phyloP scores from a whole-genome alignment of 2,888 invertebrate species.

The Lasioglossum malachurum region DNA sequence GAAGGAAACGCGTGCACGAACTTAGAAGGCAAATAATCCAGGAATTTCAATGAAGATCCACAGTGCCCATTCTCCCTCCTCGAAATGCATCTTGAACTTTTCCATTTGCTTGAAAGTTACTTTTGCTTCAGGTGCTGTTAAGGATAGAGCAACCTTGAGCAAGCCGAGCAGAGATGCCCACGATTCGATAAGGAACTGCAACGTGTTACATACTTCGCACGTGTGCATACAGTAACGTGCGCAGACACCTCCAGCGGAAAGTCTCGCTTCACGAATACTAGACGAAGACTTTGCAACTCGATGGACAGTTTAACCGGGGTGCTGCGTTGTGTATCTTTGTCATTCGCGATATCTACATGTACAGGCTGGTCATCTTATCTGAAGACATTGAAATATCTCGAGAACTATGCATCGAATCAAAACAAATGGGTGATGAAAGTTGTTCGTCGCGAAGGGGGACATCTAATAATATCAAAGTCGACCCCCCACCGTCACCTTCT shows the following conservation, averaged over 20 bases:
- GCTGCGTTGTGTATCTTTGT: neutral
- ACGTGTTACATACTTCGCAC: neutral
- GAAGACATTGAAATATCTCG: too few relatives aligned
- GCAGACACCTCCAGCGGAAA: neutral
- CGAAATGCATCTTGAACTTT: neutral
- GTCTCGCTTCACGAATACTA: neutral
- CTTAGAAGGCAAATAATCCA: neutral
- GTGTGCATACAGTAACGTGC: neutral
- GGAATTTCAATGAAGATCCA: neutral
- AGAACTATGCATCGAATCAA: too few relatives aligned
- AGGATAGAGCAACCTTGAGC: neutral
- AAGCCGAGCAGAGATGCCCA: slow-evolving; percentile 9
- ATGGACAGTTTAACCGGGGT: neutral
- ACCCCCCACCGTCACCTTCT: too few relatives aligned
- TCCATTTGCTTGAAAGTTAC: slow-evolving; percentile 20
- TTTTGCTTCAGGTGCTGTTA: slow-evolving; percentile 3
- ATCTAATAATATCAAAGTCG: too few relatives aligned
- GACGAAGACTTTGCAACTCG: neutral
- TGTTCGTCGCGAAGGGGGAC: too few relatives aligned
- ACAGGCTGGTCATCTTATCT: too few relatives aligned
- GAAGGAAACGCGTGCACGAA: neutral
- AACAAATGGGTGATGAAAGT: too few relatives aligned
- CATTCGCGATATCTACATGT: too few relatives aligned
- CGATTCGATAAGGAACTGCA: neutral
- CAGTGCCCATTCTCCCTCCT: neutral